Percentiles rank a stretch among this genome's conserved stretches.
These are phyloP conservation scores for Aleiodes leptofemur DNA, from an alignment of 2,888 invertebrate genomes.

Conservation along the genomic window DNA sequence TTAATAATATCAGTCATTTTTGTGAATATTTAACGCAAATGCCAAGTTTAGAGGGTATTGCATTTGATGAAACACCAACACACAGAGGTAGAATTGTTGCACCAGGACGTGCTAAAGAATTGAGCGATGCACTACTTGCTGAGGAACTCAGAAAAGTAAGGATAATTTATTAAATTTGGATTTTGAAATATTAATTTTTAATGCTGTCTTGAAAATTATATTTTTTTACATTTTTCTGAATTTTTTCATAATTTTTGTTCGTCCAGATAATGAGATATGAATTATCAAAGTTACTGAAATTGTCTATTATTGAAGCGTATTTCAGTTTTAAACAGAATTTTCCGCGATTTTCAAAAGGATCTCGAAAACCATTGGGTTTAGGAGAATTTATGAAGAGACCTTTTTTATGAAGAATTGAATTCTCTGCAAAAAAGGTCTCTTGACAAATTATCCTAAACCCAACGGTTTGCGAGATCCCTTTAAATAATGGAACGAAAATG, in stretches of 20 bases:
- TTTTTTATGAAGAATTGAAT: too few relatives aligned
- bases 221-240: not conserved
- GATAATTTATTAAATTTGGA: not conserved
- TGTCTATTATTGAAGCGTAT: too few relatives aligned
- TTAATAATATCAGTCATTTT: conserved; percentile 90
- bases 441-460: too few relatives aligned
- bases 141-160: conserved; percentile 85
- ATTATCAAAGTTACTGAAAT: too few relatives aligned
- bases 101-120: conserved; percentile 79
- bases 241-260: not conserved
- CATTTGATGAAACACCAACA: conserved; percentile 70
- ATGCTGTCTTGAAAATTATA: not conserved
- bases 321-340: too few relatives aligned
- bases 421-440: too few relatives aligned
- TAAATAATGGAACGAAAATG: too few relatives aligned
- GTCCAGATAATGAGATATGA: too few relatives aligned
- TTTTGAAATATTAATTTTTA: not conserved
- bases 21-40: conserved; percentile 88
- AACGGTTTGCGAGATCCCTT: too few relatives aligned
- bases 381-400: too few relatives aligned
- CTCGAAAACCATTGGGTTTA: too few relatives aligned
- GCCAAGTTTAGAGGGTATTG: conserved; percentile 81
- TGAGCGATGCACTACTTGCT: conserved; percentile 84
- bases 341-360: too few relatives aligned
- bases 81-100: conserved; percentile 76